Base-by-base conservation (phyloP, 2,888 invertebrate genomes). In the Tetranychus truncatus region DNA sequence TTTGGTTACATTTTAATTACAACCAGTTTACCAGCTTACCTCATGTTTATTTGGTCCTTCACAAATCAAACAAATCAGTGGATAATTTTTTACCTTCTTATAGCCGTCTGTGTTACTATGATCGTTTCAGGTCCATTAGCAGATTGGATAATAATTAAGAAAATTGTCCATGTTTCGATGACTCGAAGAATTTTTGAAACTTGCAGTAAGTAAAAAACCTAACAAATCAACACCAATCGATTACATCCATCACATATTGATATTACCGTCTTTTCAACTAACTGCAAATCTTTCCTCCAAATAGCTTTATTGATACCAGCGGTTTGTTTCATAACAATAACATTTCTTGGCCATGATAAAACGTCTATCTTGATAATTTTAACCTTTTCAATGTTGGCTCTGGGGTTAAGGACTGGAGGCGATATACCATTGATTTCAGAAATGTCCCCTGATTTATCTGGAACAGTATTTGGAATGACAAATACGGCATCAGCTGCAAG, bases 111-210 rank as follows among this genome's bases (percentile, higher is more conserved):
- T 69, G 20, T 69, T 6, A 15, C 69, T 69, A 18, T 24, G 34
- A 9, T 69, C 8, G 21, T 24, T 21, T 69, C 69, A 21, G 69
- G 21, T 24, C 69, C 69, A 69, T 1, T 24, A 11, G 18, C 69
- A 18, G 34, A 69, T 20, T 69, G 34, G 9, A 9, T 69, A 11
- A 69, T 69, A 69, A 24, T 24, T 11, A 69, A 69, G 21, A 24
- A 69, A 69, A 69, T 69, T 69, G 45, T 72, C 8, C 55, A 20
- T 45, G 21, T 75, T 0, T 76, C 76, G 1, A 77, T 65, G 74
- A 74, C 76, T 18, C 65, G 77, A 21, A 77, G 76, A 69, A 74
- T 73, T 1, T 77, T 77, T 20, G 74, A 77, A 71, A 44, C 73
- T 1, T 20, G 76, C 6, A 76, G 78, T 78, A 77, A 75, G 75